A percentile compares a stretch with the other conserved stretches of the same genome.
Evolutionary conservation across 2,888 invertebrate species (phyloP).

Genomic region (Cyaniris semiargus): DNA sequence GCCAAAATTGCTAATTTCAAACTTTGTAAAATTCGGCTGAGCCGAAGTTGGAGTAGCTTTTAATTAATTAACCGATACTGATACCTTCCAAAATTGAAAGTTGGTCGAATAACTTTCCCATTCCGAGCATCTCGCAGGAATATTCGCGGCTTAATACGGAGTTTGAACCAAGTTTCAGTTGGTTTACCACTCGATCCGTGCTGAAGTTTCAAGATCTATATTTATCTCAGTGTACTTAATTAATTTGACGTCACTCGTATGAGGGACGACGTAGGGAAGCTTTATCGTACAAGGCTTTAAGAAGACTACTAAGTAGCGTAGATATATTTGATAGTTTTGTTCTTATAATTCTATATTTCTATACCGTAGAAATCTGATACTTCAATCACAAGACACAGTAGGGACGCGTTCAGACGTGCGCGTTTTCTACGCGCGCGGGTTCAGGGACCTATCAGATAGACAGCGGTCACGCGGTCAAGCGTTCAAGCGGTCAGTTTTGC

Average conservation of each 20-base stretch:
- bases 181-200: neutral
- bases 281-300: no score
- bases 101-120: neutral
- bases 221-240: neutral
- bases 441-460: no score
- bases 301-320: no score
- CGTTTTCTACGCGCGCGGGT: no score
- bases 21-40: neutral
- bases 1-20: neutral
- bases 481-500: no score
- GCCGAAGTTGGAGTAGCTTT: neutral
- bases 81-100: neutral
- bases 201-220: neutral
- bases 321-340: no score
- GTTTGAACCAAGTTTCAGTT: conserved; percentile 6
- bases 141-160: conserved; percentile 4
- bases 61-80: conserved; percentile 16
- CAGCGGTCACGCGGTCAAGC: no score
- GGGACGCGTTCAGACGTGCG: no score
- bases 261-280: no score
- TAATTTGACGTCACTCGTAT: neutral
- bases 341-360: no score
- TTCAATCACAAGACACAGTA: no score
- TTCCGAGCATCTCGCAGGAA: neutral
- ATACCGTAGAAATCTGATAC: no score